These are phyloP conservation scores for Ia io DNA, from an alignment of 2,113 vertebrate genomes.

Conservation along the genomic window DNA sequence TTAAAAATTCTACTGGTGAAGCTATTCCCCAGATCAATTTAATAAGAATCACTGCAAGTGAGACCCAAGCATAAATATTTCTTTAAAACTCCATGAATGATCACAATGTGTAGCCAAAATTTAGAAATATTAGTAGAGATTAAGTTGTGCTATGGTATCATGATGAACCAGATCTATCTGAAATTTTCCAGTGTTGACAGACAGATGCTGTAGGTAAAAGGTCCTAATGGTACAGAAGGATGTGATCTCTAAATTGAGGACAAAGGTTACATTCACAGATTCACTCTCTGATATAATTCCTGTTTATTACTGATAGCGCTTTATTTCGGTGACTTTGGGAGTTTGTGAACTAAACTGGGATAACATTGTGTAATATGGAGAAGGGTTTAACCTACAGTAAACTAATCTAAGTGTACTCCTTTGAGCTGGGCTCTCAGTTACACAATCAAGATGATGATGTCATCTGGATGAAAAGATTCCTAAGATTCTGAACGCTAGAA, in stretches of 20 bases:
- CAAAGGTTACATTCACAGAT: not conserved
- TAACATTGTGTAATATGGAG: not conserved
- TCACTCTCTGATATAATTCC: not conserved
- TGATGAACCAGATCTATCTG: not conserved
- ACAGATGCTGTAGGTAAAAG: not conserved
- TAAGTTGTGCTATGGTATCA: not conserved
- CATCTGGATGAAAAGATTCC: not conserved
- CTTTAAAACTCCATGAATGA: not conserved
- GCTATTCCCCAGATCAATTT: not conserved
- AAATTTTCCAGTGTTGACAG: not conserved
- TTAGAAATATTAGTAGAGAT: not conserved
- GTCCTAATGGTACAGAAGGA: not conserved
- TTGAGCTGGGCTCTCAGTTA: not conserved
- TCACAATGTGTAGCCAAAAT: not conserved
- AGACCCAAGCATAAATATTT: not conserved
- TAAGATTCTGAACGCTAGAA: not conserved
- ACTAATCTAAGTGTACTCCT: not conserved
- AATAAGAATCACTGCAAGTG: not conserved
- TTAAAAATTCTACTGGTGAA: not conserved
- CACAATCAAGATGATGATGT: not conserved
- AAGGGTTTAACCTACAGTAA: not conserved
- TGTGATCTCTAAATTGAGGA: not conserved
- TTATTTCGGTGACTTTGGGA: not conserved
- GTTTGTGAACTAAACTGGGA: not conserved
- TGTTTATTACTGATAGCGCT: not conserved